These are phyloP conservation scores for Catostomus latipinnis DNA, from an alignment of 2,797 vertebrate genomes.

Conservation along the genomic window DNA sequence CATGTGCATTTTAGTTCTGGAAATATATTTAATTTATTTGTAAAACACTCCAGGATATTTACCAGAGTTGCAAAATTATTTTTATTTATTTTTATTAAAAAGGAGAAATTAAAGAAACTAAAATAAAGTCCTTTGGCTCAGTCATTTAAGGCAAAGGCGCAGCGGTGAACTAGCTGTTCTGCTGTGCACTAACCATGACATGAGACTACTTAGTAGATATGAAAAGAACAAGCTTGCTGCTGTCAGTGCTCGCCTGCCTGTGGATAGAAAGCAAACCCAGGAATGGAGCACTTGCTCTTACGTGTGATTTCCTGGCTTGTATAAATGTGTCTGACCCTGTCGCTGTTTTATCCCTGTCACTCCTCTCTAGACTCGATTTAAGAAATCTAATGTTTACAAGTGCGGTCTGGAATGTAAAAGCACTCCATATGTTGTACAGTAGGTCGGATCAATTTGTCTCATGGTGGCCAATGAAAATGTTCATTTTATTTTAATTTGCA, in stretches of 20 bases:
- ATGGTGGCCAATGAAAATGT: constrained; percentile 23
- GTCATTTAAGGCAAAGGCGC: background rate
- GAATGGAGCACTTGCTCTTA: constrained; percentile 44
- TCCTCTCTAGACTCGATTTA: constrained; percentile 29
- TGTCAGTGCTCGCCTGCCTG: constrained; percentile 38
- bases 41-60: constrained; percentile 18
- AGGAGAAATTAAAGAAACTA: constrained; percentile 24
- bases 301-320: constrained; percentile 23
- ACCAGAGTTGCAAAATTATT: constrained; percentile 2
- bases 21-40: background rate
- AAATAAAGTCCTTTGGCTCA: background rate
- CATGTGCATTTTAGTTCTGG: constrained; percentile 3
- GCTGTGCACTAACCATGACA: background rate
- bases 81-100: constrained; percentile 18
- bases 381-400: constrained; percentile 16
- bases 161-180: no score
- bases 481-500: constrained; percentile 15
- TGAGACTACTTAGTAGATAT: constrained; percentile 30
- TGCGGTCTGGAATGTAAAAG: constrained; percentile 44
- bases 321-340: constrained; percentile 27
- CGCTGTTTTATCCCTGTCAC: constrained; percentile 48
- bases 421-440: constrained; percentile 32
- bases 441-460: constrained; percentile 49
- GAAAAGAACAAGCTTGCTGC: constrained; percentile 31
- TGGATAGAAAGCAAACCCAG: constrained; percentile 53